Evolutionary conservation across 2,797 vertebrate genomes (phyloP), one percentile per base, ranked within the genome.

Genomic region (Lateolabrax maculatus): DNA sequence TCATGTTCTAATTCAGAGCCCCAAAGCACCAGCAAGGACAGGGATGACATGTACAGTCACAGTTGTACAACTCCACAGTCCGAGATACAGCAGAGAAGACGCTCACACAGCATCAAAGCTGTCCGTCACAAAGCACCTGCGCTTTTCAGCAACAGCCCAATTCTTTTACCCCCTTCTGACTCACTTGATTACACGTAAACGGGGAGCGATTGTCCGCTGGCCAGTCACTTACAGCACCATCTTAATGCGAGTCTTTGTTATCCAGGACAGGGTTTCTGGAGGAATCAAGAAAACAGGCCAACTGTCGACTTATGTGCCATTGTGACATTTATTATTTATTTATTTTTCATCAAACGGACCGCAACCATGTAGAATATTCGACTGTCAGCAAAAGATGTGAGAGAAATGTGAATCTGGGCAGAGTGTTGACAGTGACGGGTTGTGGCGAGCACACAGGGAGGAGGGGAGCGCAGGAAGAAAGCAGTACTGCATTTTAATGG

Each of bases 401-500:
- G 37, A 21, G 6, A 39, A 41, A 31, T n/a, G 3, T 16, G 41
- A 77, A 67, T 57, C 13, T 15, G n/a, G 69, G 66, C 23, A 74
- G 0, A 43, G 69, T 29, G 66, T 73, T 83, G 73, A 81, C 75
- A 75, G 73, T 7, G 56, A 58, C 18, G 15, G 37, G 56, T 55
- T 53, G 72, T 44, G 65, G 56, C 8, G n/a, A 58, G 36, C 12
- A 12, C 12, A 12, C 44, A 12, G 49, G 52, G 29, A 51, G 65
- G 36, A 11, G 25, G 37, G 48, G 60, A 51, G 53, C 2, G 18
- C 43, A 53, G 76, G 75, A 48, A 51, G 23, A 51, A 23, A 55
- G 64, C 67, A 19, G 55, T 12, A 10, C 80, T 63, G 84, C 84
- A 77, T 89, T 77, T 82, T 80, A 86, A 87, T 71, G 84, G n/a